These are phyloP conservation scores for Onychomys arenicola DNA, from an alignment of 2,797 vertebrate genomes.

Conservation along the genomic window DNA sequence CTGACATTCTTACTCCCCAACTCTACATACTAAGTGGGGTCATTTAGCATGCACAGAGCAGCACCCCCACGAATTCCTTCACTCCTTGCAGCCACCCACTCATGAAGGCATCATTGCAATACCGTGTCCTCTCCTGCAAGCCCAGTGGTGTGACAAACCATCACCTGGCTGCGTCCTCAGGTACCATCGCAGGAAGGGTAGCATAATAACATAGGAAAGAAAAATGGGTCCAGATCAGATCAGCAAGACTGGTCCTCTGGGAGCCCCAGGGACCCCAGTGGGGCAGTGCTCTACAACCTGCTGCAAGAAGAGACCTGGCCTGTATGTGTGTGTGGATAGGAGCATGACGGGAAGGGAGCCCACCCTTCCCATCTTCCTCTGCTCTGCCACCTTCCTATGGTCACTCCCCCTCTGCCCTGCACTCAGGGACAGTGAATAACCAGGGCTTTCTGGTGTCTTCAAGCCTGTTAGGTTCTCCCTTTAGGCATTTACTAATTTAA, in stretches of 20 bases:
- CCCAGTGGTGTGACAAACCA: not conserved
- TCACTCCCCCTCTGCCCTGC: not conserved
- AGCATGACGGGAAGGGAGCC: not conserved
- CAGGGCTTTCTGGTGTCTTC: not conserved
- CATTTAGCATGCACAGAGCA: not conserved
- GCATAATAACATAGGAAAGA: not conserved
- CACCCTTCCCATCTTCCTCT: not conserved
- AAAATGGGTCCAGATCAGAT: not conserved
- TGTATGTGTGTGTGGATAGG: not conserved
- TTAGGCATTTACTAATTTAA: not conserved
- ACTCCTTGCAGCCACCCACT: not conserved
- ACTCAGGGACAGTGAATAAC: not conserved
- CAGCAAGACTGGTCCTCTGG: not conserved
- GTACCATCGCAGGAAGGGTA: not conserved
- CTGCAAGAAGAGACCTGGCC: not conserved
- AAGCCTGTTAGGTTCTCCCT: not conserved
- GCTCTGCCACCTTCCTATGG: not conserved
- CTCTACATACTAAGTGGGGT: not conserved
- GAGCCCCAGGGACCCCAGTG: not conserved
- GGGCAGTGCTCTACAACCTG: rapidly evolving
- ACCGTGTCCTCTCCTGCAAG: rapidly evolving
- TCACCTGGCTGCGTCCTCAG: not conserved
- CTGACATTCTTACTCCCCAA: not conserved
- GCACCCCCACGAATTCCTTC: not conserved
- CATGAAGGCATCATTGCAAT: not conserved